Base-by-base conservation (phyloP, 2,888 invertebrate species). In the Machimus rusticus region DNA sequence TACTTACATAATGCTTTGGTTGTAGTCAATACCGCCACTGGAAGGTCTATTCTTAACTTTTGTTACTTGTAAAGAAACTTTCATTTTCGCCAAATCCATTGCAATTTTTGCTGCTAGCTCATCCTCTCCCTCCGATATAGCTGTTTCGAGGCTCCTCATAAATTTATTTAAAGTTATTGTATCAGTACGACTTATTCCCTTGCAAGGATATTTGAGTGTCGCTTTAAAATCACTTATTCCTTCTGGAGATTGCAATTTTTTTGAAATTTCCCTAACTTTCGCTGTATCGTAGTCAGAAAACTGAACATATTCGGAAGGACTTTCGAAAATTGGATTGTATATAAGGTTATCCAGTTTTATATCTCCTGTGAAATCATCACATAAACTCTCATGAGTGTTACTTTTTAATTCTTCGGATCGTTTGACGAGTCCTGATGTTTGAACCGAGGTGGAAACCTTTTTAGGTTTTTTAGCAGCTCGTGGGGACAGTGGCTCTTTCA, bases 71-170 rank as follows among this genome's bases (percentile, higher is more conserved):
- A 96, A 96, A 88, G 95, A 95, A 82, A 97, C 94, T 91, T 96
- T 95, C 88, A 96, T 93, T 89, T 96, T 95, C 0, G 97, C 97
- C 89, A 97, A 93, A 92, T 97, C 96, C 89, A 95, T 94, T 0
- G 97, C 97, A 81, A 96, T 94, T 89, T 94, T 94, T 0, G 97
- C 96, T 2, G 97, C 97, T 89, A 96, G 94, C 82, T 94, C 94
- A 92, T 96, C 95, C 90, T 97, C 95, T 8, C 97, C 97, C 90
- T 94, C 95, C 3, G 96, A 95, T 90, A 97, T 97, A 1, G 97
- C 96, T 87, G 94, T 94, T 92, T 97, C 97, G 86, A 97, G 93
- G 91, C 96, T 94, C 91, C 94, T 94, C 89, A 97, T 93, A 89
- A 96, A 92, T 90, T 94, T 93, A 91, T 94, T 95, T 84, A 95